Evolutionary conservation across 2,113 vertebrate genomes (phyloP).

Genomic region (Saguinus midas): DNA sequence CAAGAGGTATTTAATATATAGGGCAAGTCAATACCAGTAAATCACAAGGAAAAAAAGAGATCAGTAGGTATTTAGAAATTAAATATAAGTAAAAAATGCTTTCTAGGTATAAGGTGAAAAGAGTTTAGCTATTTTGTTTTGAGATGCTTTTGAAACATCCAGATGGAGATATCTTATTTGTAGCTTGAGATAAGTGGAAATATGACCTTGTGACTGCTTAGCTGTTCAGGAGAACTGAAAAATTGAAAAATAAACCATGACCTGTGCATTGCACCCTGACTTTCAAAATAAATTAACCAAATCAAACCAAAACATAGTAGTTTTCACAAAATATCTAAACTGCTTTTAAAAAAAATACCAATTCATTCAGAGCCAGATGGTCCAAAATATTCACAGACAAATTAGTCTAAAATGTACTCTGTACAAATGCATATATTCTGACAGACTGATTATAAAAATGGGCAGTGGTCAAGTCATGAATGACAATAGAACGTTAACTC

Average conservation of each 20-base stretch:
- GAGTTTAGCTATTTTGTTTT: background rate
- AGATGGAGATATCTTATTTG: background rate
- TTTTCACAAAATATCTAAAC: background rate
- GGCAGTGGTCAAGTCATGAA: background rate
- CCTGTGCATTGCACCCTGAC: background rate
- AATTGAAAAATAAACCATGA: slow-evolving; percentile 34
- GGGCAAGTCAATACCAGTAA: background rate
- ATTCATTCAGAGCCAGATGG: background rate
- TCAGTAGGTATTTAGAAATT: background rate
- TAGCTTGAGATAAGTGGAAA: slow-evolving; percentile 30
- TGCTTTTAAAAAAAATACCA: background rate
- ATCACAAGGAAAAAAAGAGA: background rate
- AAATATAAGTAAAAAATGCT: background rate
- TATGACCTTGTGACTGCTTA: background rate
- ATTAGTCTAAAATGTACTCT: background rate
- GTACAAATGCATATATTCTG: background rate
- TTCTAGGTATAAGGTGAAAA: background rate
- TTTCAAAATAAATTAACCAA: background rate
- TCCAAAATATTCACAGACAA: background rate
- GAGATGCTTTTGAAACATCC: background rate
- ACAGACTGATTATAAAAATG: background rate
- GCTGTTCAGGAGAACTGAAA: background rate
- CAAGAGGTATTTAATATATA: background rate
- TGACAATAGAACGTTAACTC: background rate
- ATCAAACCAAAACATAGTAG: background rate